These are phyloP conservation scores for Brevimyrus niger DNA, from an alignment of 2,113 vertebrate genomes.

Conservation along the genomic window DNA sequence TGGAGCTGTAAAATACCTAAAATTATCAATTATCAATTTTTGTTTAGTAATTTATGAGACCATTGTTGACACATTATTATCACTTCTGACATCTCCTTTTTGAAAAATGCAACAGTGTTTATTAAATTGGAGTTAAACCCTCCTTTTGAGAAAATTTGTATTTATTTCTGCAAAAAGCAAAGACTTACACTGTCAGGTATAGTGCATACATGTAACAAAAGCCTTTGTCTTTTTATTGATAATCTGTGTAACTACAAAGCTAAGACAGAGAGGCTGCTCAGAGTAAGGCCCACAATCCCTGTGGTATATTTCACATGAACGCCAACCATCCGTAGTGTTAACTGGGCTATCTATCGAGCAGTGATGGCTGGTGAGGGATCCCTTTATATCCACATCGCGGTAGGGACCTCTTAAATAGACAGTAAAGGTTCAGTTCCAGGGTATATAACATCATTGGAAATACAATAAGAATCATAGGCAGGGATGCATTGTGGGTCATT, in stretches of 20 bases:
- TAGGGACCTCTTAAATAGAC: constrained; percentile 20
- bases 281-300: neutral
- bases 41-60: neutral
- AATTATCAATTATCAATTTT: neutral
- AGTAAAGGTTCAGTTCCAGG: constrained; percentile 3
- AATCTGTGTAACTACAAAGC: neutral
- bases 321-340: constrained; percentile 29
- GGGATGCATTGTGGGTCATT: neutral
- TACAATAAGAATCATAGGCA: neutral
- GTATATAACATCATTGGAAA: neutral
- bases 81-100: neutral
- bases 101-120: neutral
- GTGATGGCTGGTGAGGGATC: constrained; percentile 37
- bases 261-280: neutral
- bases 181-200: neutral
- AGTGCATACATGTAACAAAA: neutral
- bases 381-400: constrained; percentile 35
- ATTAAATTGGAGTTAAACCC: neutral
- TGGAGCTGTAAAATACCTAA: neutral
- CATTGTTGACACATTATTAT: neutral
- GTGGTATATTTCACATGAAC: constrained; percentile 37
- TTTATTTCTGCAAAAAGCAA: neutral
- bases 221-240: neutral
- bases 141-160: neutral
- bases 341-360: constrained; percentile 36